Evolutionary conservation across 2,113 vertebrate genomes (phyloP).

Genomic region (Cebidichthys violaceus): DNA sequence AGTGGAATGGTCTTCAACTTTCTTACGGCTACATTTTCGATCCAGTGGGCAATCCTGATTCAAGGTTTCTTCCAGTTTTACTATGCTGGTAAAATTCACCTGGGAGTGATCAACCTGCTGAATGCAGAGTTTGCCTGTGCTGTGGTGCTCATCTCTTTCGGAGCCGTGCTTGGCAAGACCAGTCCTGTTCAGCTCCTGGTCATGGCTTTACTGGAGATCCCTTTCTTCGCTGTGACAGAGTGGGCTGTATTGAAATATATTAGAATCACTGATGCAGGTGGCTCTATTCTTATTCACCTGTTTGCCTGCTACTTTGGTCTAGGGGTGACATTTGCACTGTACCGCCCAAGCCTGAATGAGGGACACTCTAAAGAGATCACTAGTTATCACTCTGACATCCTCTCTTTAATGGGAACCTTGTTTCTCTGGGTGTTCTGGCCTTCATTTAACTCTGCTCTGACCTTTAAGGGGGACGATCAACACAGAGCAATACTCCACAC

Average conservation of each 20-base stretch:
- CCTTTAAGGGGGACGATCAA: slow-evolving; percentile 80
- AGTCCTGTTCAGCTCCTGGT: slow-evolving; percentile 87
- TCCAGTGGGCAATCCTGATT: slow-evolving; percentile 87
- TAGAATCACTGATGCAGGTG: slow-evolving; percentile 84
- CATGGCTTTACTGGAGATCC: slow-evolving; percentile 84
- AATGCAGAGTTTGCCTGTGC: slow-evolving; percentile 85
- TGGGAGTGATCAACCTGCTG: slow-evolving; percentile 84
- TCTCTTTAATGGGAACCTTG: slow-evolving; percentile 82
- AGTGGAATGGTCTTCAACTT: slow-evolving; percentile 88
- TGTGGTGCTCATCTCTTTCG: slow-evolving; percentile 87
- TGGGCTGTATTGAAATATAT: slow-evolving; percentile 83
- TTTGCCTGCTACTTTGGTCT: slow-evolving; percentile 91
- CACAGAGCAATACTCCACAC: slow-evolving; percentile 86
- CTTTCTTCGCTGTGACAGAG: slow-evolving; percentile 81
- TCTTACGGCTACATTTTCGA: slow-evolving; percentile 84
- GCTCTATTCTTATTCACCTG: slow-evolving; percentile 86
- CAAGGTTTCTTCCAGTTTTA: slow-evolving; percentile 86
- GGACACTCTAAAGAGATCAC: slow-evolving; percentile 81
- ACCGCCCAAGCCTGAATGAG: slow-evolving; percentile 52
- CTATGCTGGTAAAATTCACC: slow-evolving; percentile 77
- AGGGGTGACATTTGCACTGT: slow-evolving; percentile 83
- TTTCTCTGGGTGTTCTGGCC: slow-evolving; percentile 91
- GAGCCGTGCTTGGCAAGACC: slow-evolving; percentile 86
- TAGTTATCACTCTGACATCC: slow-evolving; percentile 81
- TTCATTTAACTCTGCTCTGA: slow-evolving; percentile 85